phyloP scores from a whole-genome alignment of 2,113 vertebrate species.

The Chionodraco myersi region DNA sequence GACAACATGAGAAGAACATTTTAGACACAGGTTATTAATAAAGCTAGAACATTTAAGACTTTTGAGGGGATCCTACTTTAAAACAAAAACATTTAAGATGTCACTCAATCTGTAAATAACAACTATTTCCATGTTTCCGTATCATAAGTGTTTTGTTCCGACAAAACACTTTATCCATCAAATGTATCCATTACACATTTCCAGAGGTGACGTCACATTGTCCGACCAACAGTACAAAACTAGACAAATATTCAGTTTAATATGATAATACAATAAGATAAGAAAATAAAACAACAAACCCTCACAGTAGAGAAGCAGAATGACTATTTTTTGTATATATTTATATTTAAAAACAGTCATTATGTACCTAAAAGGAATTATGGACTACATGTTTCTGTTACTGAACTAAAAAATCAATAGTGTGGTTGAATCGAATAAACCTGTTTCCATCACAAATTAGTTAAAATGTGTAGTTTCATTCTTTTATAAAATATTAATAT shows the following conservation, averaged over 20 bases:
- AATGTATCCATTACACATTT: neutral
- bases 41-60: neutral
- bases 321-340: too few species aligned
- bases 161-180: neutral
- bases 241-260: neutral
- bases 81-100: neutral
- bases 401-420: too few species aligned
- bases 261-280: too few species aligned
- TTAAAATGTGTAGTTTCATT: too few species aligned
- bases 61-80: neutral
- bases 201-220: neutral
- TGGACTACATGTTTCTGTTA: too few species aligned
- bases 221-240: neutral
- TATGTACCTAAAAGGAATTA: too few species aligned
- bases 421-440: too few species aligned
- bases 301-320: too few species aligned
- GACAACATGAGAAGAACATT: neutral
- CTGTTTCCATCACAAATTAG: constrained; percentile 9
- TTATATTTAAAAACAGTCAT: too few species aligned
- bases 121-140: neutral
- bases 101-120: neutral
- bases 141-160: neutral
- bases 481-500: neutral
- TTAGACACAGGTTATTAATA: neutral
- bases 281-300: too few species aligned